Evolutionary conservation across 1,140 invertebrate species (phyloP), one percentile per base, ranked within the genome.

Genomic region (Delia radicum): DNA sequence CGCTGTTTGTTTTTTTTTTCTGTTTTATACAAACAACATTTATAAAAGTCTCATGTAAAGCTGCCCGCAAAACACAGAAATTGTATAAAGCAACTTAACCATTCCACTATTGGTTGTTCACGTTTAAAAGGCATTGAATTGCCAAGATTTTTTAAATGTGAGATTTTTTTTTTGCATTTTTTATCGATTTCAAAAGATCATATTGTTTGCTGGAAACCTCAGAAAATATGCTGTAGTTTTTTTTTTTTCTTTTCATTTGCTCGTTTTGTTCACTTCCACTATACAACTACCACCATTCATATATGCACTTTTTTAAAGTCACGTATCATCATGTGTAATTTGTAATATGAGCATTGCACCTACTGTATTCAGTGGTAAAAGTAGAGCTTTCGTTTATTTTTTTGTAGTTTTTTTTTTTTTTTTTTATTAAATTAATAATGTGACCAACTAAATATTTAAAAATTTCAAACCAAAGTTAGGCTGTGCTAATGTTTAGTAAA

Each of bases 1-100:
- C 42, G 33, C 42, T 73, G 24, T 21, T 73, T 24, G 8, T 73
- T 73, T 18, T 48, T 73, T 13, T 46, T 13, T 61, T 26, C 18
- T 74, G 29, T 21, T 18, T 55, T 7, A 74, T 21, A 28, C 18
- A 24, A 73, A 74, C 26, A 61, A 31, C 15, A 46, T 46, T 42
- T 55, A 73, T 55, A 73, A 73, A 27, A 73, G 62, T 63, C 62
- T 63, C 62, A 63, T 63, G 62, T 63, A 63, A 27, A 63, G 62
- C 27, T 24, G 62, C 15, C n/a, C 26, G 3, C 24, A 13, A 18
- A 61, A 2, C 62, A 63, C 3, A 1, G 10, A 62, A 24, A 8
- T 26, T 10, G 13, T 27, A 13, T 13, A 37, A 7, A 37, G 33
- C 8, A 37, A 10, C 13, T 10, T 37, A 10, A 37, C 33, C 33